A percentile compares a stretch with the other conserved stretches of the same genome.
Evolutionary conservation across 2,888 invertebrate species (phyloP).

Genomic region (Nesidiocoris tenuis): DNA sequence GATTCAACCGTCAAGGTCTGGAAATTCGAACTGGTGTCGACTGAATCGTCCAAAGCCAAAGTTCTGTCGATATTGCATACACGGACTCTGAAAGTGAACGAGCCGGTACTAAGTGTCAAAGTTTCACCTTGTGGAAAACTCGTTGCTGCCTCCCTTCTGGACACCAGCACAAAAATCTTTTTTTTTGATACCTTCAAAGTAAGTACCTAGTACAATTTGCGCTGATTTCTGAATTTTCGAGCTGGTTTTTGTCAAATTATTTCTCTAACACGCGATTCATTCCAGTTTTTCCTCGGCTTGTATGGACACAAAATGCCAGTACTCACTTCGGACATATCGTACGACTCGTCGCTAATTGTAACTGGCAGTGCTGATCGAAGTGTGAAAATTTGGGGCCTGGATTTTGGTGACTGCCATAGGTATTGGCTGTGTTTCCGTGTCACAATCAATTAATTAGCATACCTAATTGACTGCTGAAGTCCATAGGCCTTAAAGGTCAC

Average conservation of each 20-base stretch:
- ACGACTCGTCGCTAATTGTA: constrained; percentile 79
- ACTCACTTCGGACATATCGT: constrained; percentile 87
- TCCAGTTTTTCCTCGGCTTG: constrained; percentile 84
- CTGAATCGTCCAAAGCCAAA: constrained; percentile 55
- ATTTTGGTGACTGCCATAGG: constrained; percentile 94
- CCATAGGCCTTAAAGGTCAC: too few species aligned
- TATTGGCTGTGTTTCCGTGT: too few species aligned
- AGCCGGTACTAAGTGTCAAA: constrained; percentile 78
- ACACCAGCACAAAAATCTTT: constrained; percentile 93
- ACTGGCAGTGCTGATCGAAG: constrained; percentile 96
- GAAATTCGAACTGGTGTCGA: constrained; percentile 83
- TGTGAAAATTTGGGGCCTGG: constrained; percentile 96
- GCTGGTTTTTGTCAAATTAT: too few species aligned
- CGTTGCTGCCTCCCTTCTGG: constrained; percentile 84
- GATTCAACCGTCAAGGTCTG: constrained; percentile 92
- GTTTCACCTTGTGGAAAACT: constrained; percentile 83
- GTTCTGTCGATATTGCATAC: constrained; percentile 76
- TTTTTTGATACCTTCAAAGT: constrained; percentile 93
- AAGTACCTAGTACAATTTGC: too few species aligned
- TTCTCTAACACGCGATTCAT: constrained; percentile 50
- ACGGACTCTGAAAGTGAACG: constrained; percentile 81
- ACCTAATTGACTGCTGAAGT: too few species aligned
- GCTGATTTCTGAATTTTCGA: too few species aligned
- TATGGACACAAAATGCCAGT: constrained; percentile 97
- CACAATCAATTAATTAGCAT: too few species aligned